Conservation (phyloP, 2,113 vertebrate genomes). For the Periophthalmodon schlosseri region DNA sequence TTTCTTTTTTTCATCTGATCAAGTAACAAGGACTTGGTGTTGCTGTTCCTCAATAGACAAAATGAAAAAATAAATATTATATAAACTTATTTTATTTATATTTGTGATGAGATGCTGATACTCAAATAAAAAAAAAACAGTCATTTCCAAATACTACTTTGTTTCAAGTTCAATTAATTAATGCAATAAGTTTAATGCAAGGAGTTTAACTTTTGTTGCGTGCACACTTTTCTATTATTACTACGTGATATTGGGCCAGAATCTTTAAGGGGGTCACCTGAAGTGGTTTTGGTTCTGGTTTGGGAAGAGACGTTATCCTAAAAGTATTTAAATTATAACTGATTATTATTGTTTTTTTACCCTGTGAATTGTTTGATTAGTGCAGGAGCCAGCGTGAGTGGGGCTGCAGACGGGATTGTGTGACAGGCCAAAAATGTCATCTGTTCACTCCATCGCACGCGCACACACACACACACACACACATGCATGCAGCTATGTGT, state of each 20-base stretch:
- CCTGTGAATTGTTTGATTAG: not conserved
- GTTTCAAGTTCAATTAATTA: too few relatives aligned
- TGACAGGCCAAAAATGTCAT: slow-evolving; percentile 50
- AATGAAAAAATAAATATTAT: too few relatives aligned
- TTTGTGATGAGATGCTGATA: too few relatives aligned
- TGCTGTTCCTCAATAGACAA: too few relatives aligned
- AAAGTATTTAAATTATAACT: not conserved
- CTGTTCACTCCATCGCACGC: slow-evolving; percentile 39
- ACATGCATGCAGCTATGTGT: slow-evolving; percentile 8
- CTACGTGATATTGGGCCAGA: not conserved
- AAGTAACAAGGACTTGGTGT: too few relatives aligned
- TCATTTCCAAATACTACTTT: too few relatives aligned
- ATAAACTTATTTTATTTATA: too few relatives aligned
- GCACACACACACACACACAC: not conserved
- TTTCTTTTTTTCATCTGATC: too few relatives aligned
- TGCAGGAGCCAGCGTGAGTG: slow-evolving; percentile 1
- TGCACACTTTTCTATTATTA: not conserved
- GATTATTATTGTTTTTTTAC: not conserved
- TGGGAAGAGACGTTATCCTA: not conserved
- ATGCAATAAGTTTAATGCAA: too few relatives aligned
- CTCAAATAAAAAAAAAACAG: too few relatives aligned
- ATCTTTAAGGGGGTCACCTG: not conserved
- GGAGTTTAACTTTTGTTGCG: too few relatives aligned
- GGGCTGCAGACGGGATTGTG: slow-evolving; percentile 8
- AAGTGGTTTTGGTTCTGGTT: not conserved